Evolutionary conservation across 2,888 invertebrate genomes (phyloP).

Genomic region (Lasioglossum morio): DNA sequence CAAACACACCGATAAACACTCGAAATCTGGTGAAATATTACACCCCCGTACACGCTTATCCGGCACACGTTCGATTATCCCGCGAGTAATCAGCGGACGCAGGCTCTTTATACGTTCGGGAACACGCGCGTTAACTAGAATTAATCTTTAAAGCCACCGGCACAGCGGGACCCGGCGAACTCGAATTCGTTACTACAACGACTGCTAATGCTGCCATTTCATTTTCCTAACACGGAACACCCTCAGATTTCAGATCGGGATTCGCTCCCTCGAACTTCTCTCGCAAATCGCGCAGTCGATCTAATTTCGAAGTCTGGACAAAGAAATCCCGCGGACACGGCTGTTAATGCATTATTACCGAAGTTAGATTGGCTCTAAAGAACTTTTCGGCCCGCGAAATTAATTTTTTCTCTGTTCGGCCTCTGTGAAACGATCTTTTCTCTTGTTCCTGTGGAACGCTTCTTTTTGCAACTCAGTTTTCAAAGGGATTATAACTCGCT

Average conservation of each 20-base stretch:
- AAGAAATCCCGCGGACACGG: neutral
- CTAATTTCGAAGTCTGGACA: neutral
- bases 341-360: neutral
- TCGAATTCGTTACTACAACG: neutral
- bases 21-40: neutral
- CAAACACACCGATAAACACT: constrained; percentile 41
- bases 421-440: neutral
- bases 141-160: neutral
- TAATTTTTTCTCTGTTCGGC: too few relatives aligned
- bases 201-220: neutral
- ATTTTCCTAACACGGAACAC: neutral
- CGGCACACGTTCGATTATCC: constrained; percentile 1
- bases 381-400: neutral
- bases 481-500: neutral
- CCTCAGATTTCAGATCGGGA: neutral
- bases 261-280: neutral
- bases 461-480: neutral
- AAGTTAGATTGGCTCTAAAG: neutral
- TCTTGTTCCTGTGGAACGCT: neutral
- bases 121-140: neutral
- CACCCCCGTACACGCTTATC: neutral
- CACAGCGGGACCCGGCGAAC: neutral
- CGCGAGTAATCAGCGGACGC: neutral
- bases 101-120: neutral
- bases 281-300: neutral